Base-by-base conservation (phyloP, 2,888 invertebrate species). In the Ophraella communa region DNA sequence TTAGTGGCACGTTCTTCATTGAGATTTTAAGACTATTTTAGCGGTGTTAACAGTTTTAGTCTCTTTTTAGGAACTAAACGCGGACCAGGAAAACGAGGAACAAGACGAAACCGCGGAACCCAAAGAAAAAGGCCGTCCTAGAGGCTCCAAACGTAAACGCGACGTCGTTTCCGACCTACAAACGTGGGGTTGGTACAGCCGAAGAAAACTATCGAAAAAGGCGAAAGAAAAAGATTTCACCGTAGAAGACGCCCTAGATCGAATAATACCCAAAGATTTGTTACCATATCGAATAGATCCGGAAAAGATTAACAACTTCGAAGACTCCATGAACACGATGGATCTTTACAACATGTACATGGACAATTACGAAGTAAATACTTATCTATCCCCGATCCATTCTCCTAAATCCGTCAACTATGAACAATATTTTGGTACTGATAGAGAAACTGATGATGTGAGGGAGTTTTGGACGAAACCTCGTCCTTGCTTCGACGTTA, bases 141-240 rank as follows among this genome's bases (percentile, higher is more conserved):
- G 74, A 61, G 76, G 77, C 20, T 76, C 71, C 14, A 87, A 91
- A 71, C 83, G 92, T n/a, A 84, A 91, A 66, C 87, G 92, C 39
- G 91, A 91, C 80, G 89, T 90, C 27, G 82, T 92, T 11, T 89
- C 88, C 53, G 89, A 89, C 72, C 80, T 93, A 20, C 89, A 91
- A 73, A 89, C 90, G 72, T 91, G 92, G 91, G 90, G 91, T 55
- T 92, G 92, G 91, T 91, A 91, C 72, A 85, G 85, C 57, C 89
- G 86, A 72, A 78, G 87, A 18, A 84, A 86, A 66, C 85, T 86
- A 10, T 78, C 85, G 4, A 84, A 83, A 56, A 86, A 86, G 70
- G 84, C 85, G 63, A 87, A 88, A 76, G 85, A 85, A 67, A 81
- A 84, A 71, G 87, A 87, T 78, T 87, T 89, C 70, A 88, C 88